Conservation (phyloP, 2,113 vertebrate species). For the Calonectris borealis region DNA sequence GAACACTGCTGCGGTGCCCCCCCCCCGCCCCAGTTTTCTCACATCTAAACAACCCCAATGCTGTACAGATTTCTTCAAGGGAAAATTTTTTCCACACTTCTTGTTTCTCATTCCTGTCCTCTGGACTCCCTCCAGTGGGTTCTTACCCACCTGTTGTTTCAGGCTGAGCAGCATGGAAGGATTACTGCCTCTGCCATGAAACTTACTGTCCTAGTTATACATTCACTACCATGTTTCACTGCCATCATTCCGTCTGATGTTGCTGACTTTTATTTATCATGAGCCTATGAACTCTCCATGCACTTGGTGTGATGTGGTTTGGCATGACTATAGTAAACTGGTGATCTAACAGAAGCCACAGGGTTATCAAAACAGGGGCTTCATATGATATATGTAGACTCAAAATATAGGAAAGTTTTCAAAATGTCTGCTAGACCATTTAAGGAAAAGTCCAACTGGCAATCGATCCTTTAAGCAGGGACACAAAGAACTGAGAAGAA, state of each 20-base stretch:
- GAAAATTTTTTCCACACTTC: not conserved
- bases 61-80: not conserved
- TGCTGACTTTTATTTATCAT: not conserved
- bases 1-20: not conserved
- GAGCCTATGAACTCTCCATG: not conserved
- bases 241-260: not conserved
- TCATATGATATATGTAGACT: not conserved
- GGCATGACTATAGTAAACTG: not conserved
- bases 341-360: not conserved
- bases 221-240: not conserved
- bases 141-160: not conserved
- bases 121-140: not conserved
- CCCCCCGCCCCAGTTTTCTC: not conserved
- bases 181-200: not conserved
- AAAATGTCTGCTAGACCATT: not conserved
- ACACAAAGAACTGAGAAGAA: not conserved
- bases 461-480: not conserved
- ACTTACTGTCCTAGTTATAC: not conserved
- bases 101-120: not conserved
- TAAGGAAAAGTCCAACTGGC: not conserved
- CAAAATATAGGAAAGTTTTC: not conserved
- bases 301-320: not conserved
- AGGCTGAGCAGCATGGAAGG: not conserved
- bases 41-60: not conserved
- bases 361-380: not conserved